Conservation (phyloP, 2,888 invertebrate species). For the Lycophotia porphyrea region DNA sequence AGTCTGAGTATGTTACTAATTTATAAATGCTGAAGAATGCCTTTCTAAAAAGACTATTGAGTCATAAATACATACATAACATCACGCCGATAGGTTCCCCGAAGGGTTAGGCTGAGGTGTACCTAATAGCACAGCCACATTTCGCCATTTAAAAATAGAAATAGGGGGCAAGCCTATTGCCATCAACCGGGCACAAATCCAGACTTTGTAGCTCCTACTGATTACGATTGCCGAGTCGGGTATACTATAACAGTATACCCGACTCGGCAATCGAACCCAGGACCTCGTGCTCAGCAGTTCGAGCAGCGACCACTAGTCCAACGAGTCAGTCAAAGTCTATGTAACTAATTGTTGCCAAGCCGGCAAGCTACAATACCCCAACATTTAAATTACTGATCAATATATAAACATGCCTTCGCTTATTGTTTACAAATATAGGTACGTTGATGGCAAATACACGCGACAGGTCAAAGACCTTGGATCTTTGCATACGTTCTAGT, state of each 20-base stretch:
- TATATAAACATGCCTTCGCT: constrained; percentile 52
- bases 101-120: neutral
- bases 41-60: neutral
- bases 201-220: neutral
- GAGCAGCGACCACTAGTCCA: neutral
- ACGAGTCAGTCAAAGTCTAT: neutral
- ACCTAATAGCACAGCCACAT: neutral
- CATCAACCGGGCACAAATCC: neutral
- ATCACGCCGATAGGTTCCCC: neutral
- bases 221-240: too few species aligned
- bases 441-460: constrained; percentile 71
- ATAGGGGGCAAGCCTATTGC: neutral
- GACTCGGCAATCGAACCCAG: neutral
- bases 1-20: neutral
- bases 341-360: constrained; percentile 18
- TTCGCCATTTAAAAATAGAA: neutral
- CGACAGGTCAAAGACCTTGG: constrained; percentile 74
- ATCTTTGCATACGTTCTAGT: constrained; percentile 62
- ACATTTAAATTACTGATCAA: constrained; percentile 49
- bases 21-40: neutral
- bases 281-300: neutral
- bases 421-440: constrained; percentile 76
- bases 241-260: neutral
- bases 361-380: neutral
- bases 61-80: neutral